These are phyloP conservation scores for Melopsittacus undulatus DNA, from an alignment of 2,797 vertebrate genomes.

Conservation along the genomic window DNA sequence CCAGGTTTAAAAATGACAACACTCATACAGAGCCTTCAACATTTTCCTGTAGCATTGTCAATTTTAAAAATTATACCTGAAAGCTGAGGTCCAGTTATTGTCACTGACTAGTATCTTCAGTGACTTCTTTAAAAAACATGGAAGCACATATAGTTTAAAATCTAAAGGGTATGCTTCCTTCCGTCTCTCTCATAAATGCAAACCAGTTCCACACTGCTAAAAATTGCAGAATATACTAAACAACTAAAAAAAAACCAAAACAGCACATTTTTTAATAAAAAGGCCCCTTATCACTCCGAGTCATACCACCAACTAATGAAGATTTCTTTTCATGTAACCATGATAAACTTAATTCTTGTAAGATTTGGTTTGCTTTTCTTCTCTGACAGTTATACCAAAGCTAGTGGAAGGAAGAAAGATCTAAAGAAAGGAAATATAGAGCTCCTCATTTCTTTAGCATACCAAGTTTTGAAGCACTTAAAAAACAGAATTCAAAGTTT, in stretches of 20 bases:
- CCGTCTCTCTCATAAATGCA: not conserved
- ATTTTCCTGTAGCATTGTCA: not conserved
- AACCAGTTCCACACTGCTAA: not conserved
- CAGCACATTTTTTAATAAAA: not conserved
- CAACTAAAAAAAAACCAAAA: accelerated
- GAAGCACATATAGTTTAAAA: not conserved
- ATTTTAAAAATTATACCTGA: not conserved
- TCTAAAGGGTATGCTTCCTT: too few species aligned
- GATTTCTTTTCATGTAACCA: not conserved
- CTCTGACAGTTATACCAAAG: not conserved
- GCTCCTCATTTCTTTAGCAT: not conserved
- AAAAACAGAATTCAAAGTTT: not conserved
- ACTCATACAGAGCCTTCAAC: not conserved
- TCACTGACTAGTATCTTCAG: not conserved
- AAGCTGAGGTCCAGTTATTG: not conserved
- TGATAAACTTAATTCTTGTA: not conserved
- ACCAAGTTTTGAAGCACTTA: not conserved
- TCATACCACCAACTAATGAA: not conserved
- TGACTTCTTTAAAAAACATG: not conserved
- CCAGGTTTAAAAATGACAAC: not conserved
- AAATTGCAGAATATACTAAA: not conserved
- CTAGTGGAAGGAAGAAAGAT: not conserved
- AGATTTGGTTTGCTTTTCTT: not conserved
- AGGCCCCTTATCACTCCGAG: not conserved
- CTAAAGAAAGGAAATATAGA: not conserved